A percentile compares a stretch with the other conserved stretches of the same genome.
These are phyloP conservation scores for Rhinoraja longicauda DNA, from an alignment of 2,797 vertebrate species.

Conservation along the genomic window DNA sequence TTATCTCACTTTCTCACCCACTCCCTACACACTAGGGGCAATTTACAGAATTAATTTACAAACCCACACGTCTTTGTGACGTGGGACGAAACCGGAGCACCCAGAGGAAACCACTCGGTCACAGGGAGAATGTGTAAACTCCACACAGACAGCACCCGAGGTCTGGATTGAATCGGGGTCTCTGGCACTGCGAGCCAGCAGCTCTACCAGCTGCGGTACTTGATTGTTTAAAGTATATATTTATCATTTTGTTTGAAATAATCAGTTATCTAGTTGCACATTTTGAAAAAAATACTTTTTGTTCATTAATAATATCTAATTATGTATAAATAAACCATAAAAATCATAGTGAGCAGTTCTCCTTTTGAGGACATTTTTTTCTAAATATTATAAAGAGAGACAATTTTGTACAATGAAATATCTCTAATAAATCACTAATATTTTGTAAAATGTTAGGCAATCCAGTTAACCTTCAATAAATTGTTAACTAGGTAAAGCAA, in stretches of 20 bases:
- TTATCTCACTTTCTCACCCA: too few species aligned
- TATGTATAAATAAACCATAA: neutral
- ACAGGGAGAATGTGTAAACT: too few species aligned
- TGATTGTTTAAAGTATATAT: neutral
- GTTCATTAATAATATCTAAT: too few species aligned
- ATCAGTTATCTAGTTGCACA: neutral
- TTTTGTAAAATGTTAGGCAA: neutral
- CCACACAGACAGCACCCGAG: too few species aligned
- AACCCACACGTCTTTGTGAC: too few species aligned
- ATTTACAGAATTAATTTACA: too few species aligned
- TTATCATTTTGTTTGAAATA: neutral
- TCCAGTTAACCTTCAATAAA: neutral
- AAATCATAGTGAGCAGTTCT: neutral
- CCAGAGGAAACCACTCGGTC: too few species aligned
- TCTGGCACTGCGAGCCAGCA: too few species aligned
- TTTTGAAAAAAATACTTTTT: neutral
- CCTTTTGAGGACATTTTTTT: neutral
- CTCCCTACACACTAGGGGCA: too few species aligned
- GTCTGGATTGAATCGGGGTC: too few species aligned
- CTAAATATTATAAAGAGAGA: neutral
- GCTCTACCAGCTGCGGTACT: neutral
- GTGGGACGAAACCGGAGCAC: too few species aligned
- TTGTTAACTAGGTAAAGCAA: neutral
- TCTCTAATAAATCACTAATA: neutral
- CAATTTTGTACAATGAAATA: neutral